These are phyloP conservation scores for Torymus aiolomorphi DNA, from an alignment of 2,888 invertebrate genomes.

Conservation along the genomic window DNA sequence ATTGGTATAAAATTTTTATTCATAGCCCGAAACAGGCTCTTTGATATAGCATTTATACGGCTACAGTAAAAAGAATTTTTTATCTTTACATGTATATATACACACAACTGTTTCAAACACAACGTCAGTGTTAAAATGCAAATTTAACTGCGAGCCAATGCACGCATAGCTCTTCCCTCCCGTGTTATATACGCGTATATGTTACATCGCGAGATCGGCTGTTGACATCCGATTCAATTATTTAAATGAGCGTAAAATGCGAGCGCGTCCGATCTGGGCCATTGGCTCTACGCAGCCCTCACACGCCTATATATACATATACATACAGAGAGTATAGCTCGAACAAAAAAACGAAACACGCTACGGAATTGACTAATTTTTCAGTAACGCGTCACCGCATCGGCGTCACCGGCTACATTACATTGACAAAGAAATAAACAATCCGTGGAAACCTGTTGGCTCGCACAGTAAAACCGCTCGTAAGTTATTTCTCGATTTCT, in stretches of 20 bases:
- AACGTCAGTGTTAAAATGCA: conserved; percentile 35
- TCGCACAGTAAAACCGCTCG: conserved; percentile 24
- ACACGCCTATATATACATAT: too few species aligned
- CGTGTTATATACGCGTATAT: not conserved
- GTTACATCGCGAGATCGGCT: conserved; percentile 22
- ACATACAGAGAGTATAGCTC: too few species aligned
- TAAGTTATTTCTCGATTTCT: conserved; percentile 52
- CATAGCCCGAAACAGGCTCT: too few species aligned
- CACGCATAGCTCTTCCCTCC: conserved; percentile 5
- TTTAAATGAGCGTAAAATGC: conserved; percentile 48
- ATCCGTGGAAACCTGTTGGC: conserved; percentile 50
- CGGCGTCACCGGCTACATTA: conserved; percentile 9
- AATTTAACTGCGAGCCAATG: conserved; percentile 15
- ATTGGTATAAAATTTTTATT: too few species aligned
- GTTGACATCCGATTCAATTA: conserved; percentile 51
- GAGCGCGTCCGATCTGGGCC: conserved; percentile 29
- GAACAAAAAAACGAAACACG: not conserved
- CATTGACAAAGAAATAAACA: conserved; percentile 54
- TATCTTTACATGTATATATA: too few species aligned
- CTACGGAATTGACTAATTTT: conserved; percentile 47
- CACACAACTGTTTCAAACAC: too few species aligned
- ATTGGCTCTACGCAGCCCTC: not conserved
- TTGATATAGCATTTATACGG: too few species aligned
- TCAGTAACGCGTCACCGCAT: conserved; percentile 16
- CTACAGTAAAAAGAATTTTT: too few species aligned